These are phyloP conservation scores for Drymodes brunneopygia DNA, from an alignment of 2,113 vertebrate species.

Conservation along the genomic window DNA sequence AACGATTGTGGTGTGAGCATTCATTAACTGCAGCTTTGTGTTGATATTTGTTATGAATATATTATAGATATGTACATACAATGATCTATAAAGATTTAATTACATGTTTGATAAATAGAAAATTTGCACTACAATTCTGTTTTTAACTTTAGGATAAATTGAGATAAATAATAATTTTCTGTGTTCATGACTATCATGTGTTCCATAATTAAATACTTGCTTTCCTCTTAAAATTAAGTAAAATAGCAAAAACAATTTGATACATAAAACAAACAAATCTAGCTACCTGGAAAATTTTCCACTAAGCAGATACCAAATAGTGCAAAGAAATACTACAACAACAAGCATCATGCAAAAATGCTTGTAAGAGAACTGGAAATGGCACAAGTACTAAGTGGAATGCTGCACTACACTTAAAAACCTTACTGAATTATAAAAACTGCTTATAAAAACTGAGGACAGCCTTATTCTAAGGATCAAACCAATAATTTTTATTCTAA, in stretches of 20 bases:
- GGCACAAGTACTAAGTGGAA: not conserved
- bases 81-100: conserved; percentile 1
- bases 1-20: not conserved
- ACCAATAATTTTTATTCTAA: not conserved
- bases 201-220: not conserved
- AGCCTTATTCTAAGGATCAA: not conserved
- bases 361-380: not conserved
- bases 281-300: not conserved
- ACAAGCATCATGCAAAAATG: not conserved
- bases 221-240: not conserved
- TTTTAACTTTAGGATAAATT: not conserved
- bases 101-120: not conserved
- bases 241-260: not conserved
- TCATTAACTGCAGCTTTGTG: not conserved
- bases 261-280: not conserved
- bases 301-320: not conserved
- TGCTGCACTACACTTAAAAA: not conserved
- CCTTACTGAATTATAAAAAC: not conserved
- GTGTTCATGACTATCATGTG: not conserved
- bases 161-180: not conserved
- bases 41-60: not conserved
- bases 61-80: not conserved
- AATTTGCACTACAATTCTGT: not conserved
- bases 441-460: not conserved
- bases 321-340: not conserved